Evolutionary conservation across 2,888 invertebrate genomes (phyloP).

Genomic region (Eristalis pertinax): DNA sequence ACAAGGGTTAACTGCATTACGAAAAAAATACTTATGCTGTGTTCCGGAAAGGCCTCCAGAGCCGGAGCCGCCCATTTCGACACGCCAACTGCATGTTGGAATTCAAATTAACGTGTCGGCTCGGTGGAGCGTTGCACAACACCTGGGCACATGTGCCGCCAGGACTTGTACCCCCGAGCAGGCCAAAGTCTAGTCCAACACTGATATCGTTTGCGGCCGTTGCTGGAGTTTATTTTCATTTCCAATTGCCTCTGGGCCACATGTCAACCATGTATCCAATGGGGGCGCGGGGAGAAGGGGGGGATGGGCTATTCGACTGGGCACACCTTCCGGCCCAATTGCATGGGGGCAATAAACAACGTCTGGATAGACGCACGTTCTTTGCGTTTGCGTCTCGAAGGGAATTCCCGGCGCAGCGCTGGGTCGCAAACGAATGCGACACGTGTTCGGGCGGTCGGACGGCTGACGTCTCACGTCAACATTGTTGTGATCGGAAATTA

Average conservation of each 20-base stretch:
- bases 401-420: not conserved
- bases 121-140: constrained; percentile 53
- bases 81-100: constrained; percentile 53
- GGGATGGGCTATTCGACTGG: not conserved
- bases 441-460: constrained; percentile 12
- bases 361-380: not conserved
- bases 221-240: constrained; percentile 34
- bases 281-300: not conserved
- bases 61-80: not conserved
- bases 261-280: not conserved
- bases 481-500: constrained; percentile 34
- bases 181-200: not conserved
- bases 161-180: not conserved
- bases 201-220: constrained; percentile 3
- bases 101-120: constrained; percentile 60
- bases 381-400: not conserved
- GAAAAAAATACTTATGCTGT: not conserved
- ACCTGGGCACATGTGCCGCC: constrained; percentile 50
- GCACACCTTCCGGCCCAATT: not conserved
- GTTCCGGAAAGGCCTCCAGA: not conserved
- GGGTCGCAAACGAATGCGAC: not conserved
- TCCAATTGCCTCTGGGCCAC: constrained; percentile 19
- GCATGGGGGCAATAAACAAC: constrained; percentile 15
- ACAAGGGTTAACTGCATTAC: not conserved
- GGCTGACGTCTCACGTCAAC: not conserved